Base-by-base conservation (phyloP, 2,797 vertebrate species). In the Rhabdomys pumilio region DNA sequence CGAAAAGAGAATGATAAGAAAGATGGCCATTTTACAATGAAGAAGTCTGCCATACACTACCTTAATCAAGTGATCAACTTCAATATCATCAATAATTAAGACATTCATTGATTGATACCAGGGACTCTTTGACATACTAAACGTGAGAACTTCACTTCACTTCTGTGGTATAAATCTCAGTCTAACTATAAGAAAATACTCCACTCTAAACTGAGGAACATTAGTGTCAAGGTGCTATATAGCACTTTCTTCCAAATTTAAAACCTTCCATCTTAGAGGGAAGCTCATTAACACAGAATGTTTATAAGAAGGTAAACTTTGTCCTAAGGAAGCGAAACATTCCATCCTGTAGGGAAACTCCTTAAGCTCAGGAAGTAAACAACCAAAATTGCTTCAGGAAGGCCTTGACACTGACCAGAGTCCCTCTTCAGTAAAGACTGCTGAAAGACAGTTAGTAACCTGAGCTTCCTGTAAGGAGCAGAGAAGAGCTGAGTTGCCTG, bases 101-200 rank as follows among this genome's bases (percentile, higher is more conserved):
- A 89, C 3, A 81, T 0, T 67, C 31, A 38, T n/a, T 72, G 67
- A 38, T 38, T 34, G 47, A 90, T n/a, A 93, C 57, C 53, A 97
- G 17, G 63, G 93, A 67, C 29, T 47, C 65, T 67, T 76, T 77
- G 77, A 89, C 41, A 20, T 59, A 77, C n/a, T 88, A 89, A 94
- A 89, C 69, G 89, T 5, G 53, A 84, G 19, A 53, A 73, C 26
- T 79, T 96, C 41, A 73, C 26, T 79, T 96, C 41, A 85, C 90
- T 94, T 95, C 34, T 95, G 50, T 44, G 76, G 26, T 17, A 82
- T 53, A 87, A 93, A 93, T 65, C 41, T 90, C 57, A 88, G 44
- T 90, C 6, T 61, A 93, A 73, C 55, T 19, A 85, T 2, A 73
- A 81, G 72, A 96, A 93, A 97, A 63, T 22, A 92, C 14, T 92